Evolutionary conservation across 2,113 vertebrate genomes (phyloP), one percentile per base, ranked within the genome.

Genomic region (Dendrocopos noguchii): DNA sequence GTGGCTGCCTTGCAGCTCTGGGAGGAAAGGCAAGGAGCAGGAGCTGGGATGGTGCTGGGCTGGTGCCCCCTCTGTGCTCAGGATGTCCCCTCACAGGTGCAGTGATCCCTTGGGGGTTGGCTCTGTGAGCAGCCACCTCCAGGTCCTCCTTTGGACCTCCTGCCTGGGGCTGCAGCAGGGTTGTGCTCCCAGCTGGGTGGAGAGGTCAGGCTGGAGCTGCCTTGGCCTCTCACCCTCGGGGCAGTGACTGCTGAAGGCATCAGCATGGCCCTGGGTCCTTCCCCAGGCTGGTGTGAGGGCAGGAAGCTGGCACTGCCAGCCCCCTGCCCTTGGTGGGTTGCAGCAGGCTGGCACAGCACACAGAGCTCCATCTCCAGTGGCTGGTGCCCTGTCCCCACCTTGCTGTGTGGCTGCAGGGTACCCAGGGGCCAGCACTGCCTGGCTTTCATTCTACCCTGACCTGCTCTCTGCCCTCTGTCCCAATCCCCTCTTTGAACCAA

Each of bases 61-160:
- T 72, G 80, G 42, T 17, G 50, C 53, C n/a, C 34, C 50, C n/a
- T 60, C 28, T 14, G 39, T 34, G 66, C 78, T 59, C 66, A 8
- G 68, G 88, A 68, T 47, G 50, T 74, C 19, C 34, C 17, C 25
- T 42, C 20, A 21, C 4, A 1, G 16, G 6, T 65, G 33, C 2
- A 4, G 56, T 1, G 39, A 15, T 46, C 7, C 12, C 19, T 19
- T 20, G 29, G 4, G 72, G 33, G 5, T 46, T 46, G 44, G 39
- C 17, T 34, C n/a, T 0, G 2, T 0, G 4, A 27, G 61, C 61
- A 34, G 52, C 1, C 0, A 34, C 27, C n/a, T 56, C 71, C 66
- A 29, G 25, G 42, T 56, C 17, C n/a, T 53, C 21, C 33, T 50
- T 28, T 34, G 21, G 29, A 15, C 25, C 59, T 72, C 59, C 24